These are phyloP conservation scores for Gulo gulo DNA, from an alignment of 2,113 vertebrate species.

Conservation along the genomic window DNA sequence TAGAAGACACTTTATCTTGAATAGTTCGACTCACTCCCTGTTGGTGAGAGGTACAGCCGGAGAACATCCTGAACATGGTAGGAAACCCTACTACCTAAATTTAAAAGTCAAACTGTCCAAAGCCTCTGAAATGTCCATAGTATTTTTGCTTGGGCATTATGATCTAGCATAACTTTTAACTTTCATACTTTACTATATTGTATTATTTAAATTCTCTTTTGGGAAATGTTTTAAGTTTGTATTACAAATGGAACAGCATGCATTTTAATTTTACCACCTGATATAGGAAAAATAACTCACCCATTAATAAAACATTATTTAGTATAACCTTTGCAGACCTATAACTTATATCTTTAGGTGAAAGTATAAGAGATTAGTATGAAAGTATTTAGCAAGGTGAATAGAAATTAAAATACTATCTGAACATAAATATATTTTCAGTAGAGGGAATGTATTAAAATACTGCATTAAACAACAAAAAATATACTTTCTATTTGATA, in stretches of 20 bases:
- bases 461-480: not conserved
- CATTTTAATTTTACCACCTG: not conserved
- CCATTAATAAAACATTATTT: not conserved
- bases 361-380: not conserved
- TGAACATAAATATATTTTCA: not conserved
- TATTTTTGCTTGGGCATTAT: not conserved
- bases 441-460: not conserved
- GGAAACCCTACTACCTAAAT: not conserved
- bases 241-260: not conserved
- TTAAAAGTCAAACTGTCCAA: not conserved
- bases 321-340: not conserved
- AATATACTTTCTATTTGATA: not conserved
- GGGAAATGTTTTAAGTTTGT: not conserved
- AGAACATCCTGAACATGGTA: not conserved
- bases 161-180: not conserved
- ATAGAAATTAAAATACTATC: not conserved
- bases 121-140: not conserved
- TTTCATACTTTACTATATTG: not conserved
- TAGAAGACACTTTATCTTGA: not conserved
- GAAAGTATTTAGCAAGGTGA: not conserved
- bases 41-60: not conserved
- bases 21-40: not conserved
- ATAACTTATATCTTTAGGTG: not conserved
- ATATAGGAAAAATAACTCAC: not conserved
- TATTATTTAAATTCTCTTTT: not conserved